Evolutionary conservation across 1,140 invertebrate genomes (phyloP), one percentile per base, ranked within the genome.

Genomic region (Ostrea edulis): DNA sequence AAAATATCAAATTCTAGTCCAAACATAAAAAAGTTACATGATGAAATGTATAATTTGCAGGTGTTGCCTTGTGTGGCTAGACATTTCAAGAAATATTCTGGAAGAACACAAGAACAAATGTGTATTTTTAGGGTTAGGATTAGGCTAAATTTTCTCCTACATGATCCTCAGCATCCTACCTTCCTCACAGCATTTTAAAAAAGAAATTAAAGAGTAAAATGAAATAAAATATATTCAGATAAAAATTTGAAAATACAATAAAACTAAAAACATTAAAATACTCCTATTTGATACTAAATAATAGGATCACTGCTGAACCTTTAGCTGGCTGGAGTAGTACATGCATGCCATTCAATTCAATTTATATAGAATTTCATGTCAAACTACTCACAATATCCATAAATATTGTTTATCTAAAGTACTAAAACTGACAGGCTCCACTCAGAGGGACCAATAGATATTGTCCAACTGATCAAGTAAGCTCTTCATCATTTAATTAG

Each of bases 1-100:
- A 77, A 77, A 77, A 77, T 77, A 77, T 77, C 68, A 77, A 77
- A 77, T 77, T 35, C 68, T 77, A 14, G 22, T 35, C 12, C 25
- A 77, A 77, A 29, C 68, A 35, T 25, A n/a, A 62, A 77, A 29
- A 71, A 62, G 14, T 62, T 62, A n/a, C 58, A 62, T 62, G 58
- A 8, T 17, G 58, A 77, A 77, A 77, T 35, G 14, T 77, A 29
- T 77, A 8, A 77, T 77, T 29, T 77, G 29, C 68, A 77, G 68
- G 68, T 77, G 68, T 22, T 77, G 17, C 14, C 17, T 62, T 62
- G 17, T 62, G 55, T 62, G 55, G 8, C 25, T 29, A 77, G 68
- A 29, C 29, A 77, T 35, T 29, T 62, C 58, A 62, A n/a, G n/a
- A 62, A 62, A 20, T 20, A 62, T 62, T 62, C 35, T 20, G 14